Percentiles rank a stretch among this genome's conserved stretches.
Evolutionary conservation across 2,797 vertebrate genomes (phyloP).

Genomic region (Gobionotothen gibberifrons): DNA sequence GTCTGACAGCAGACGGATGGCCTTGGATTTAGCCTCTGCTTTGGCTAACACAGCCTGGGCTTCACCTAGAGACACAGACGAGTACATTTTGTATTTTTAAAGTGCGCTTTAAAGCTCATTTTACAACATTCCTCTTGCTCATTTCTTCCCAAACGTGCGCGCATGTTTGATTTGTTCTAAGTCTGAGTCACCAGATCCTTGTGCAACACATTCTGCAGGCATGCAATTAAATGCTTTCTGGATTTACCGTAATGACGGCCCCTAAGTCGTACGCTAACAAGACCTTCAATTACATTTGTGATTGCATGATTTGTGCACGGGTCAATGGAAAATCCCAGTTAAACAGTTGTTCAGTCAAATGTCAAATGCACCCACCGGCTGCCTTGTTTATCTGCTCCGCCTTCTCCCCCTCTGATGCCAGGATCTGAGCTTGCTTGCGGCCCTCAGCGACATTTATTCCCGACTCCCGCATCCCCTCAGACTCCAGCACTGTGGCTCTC

Average conservation of each 20-base stretch:
- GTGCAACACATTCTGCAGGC: constrained; percentile 34
- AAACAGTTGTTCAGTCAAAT: constrained; percentile 4
- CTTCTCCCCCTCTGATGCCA: constrained; percentile 89
- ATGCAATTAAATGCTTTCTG: constrained; percentile 58
- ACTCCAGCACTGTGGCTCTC: constrained; percentile 89
- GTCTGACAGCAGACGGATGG: constrained; percentile 86
- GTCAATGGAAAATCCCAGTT: constrained; percentile 30
- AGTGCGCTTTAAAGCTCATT: constrained; percentile 3
- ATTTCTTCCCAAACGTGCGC: background rate
- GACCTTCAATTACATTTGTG: constrained; percentile 45
- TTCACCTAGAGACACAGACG: constrained; percentile 80
- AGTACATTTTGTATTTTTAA: constrained; percentile 14
- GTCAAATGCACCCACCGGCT: constrained; percentile 74
- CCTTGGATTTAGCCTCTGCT: constrained; percentile 90
- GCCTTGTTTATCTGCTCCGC: constrained; percentile 90
- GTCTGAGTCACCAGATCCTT: constrained; percentile 22
- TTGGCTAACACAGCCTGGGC: constrained; percentile 88
- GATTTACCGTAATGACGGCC: constrained; percentile 47
- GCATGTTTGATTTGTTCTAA: constrained; percentile 27
- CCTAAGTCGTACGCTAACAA: constrained; percentile 29
- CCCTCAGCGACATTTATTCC: constrained; percentile 90
- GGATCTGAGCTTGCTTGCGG: constrained; percentile 88
- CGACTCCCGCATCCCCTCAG: constrained; percentile 86
- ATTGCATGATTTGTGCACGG: constrained; percentile 20
- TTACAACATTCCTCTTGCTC: constrained; percentile 1